A percentile compares a stretch with the other conserved stretches of the same genome.
These are phyloP conservation scores for Hippoglossus hippoglossus DNA, from an alignment of 2,797 vertebrate species.

Conservation along the genomic window DNA sequence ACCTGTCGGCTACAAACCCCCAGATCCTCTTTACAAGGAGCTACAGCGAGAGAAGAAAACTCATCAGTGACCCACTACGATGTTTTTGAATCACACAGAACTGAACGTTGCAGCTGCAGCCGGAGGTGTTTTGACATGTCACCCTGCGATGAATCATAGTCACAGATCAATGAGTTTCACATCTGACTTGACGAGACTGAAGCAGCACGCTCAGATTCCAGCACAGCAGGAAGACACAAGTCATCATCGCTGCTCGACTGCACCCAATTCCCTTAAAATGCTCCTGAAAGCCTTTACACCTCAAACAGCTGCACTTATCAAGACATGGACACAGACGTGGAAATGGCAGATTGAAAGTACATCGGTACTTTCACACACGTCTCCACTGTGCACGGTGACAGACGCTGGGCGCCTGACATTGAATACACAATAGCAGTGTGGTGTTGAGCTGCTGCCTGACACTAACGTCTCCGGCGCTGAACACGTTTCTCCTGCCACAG, in stretches of 20 bases:
- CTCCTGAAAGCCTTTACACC: constrained; percentile 14
- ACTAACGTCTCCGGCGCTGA: too few species aligned
- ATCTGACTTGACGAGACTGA: constrained; percentile 22
- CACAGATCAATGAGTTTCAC: constrained; percentile 33
- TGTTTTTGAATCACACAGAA: background rate
- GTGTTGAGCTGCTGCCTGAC: too few species aligned
- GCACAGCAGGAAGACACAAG: constrained; percentile 11
- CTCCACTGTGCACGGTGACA: background rate
- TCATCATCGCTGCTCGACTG: background rate
- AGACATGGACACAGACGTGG: background rate
- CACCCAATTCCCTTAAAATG: constrained; percentile 14
- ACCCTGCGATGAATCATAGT: constrained; percentile 3
- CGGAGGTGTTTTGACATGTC: constrained; percentile 21
- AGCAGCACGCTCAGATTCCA: constrained; percentile 11
- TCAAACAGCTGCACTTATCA: background rate
- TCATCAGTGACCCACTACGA: background rate
- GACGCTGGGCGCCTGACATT: constrained; percentile 28
- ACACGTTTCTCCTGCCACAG: too few species aligned
- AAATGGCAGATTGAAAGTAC: constrained; percentile 1
- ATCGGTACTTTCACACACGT: background rate
- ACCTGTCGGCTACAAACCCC: too few species aligned
- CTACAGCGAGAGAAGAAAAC: background rate
- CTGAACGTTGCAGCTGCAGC: background rate
- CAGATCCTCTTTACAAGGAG: background rate
- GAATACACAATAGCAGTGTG: constrained; percentile 35